These are phyloP conservation scores for Macaca fascicularis DNA, from an alignment of 2,113 vertebrate genomes.

Conservation along the genomic window T2T-MFA8v1.1 NC_088377.1:190358501-190359000, in stretches of 20 bases:
- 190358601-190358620: not conserved
- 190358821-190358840: not conserved
- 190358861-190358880: not conserved
- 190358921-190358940: not conserved
- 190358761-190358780: not conserved
- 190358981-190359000: not conserved
- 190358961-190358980: not conserved
- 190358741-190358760: fast-evolving
- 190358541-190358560: not conserved
- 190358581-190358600: not conserved
- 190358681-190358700: not conserved
- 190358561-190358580: not conserved
- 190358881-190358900: not conserved
- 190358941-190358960: not conserved
- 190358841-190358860: not conserved
- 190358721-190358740: not conserved
- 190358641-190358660: not conserved
- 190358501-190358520: not conserved
- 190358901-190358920: not conserved
- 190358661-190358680: not conserved
- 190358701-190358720: not conserved
- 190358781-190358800: not conserved
- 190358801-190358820: not conserved
- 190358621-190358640: not conserved
- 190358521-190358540: not conserved